Evolutionary conservation across 2,113 vertebrate species (phyloP), one percentile per base, ranked within the genome.

Genomic region (Haemorhous mexicanus): DNA sequence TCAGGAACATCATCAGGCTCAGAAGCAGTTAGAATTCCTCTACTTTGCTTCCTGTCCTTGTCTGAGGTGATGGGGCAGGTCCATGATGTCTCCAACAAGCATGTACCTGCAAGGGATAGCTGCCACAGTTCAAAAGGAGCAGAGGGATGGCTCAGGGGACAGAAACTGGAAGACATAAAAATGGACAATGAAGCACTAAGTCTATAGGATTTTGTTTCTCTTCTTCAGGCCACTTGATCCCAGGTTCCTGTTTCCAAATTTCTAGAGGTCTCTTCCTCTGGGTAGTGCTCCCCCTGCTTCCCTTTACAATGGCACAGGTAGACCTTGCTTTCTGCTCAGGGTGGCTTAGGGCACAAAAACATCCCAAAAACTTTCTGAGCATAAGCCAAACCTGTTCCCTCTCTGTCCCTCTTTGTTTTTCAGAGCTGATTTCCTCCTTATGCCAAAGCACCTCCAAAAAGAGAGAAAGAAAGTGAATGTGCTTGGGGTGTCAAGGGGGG

Each of bases 361-460:
- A 87, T 89, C 89, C 46, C 53, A 47, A 39, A 73, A 63, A 9
- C 18, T 41, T 52, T 35, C 66, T 87, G 87, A 81, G 26, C 20
- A 55, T 46, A 21, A 49, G 91, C 44, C 69, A 95, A 62, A 35
- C 19, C 63, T 79, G 39, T 59, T 91, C 79, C 80, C 50, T 68
- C 69, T 92, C 70, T 5, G 55, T 46, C 75, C 74, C 75, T 74
- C 88, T 56, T 89, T 61, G 43, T 93, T 92, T 93, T 92, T 87
- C n/a, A 74, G 61, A 79, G 67, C 46, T 1, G 37, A 66, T 80
- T 95, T 93, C 86, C 73, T 92, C 61, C 77, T 49, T 53, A 28
- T 90, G 82, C 86, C 13, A 47, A 78, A 84, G 58, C 93, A 59
- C 78, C 90, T 88, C 87, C 69, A 87, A 73, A 94, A 83, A 80